Conservation (phyloP, 2,113 vertebrate species). For the Carlito syrichta region DNA sequence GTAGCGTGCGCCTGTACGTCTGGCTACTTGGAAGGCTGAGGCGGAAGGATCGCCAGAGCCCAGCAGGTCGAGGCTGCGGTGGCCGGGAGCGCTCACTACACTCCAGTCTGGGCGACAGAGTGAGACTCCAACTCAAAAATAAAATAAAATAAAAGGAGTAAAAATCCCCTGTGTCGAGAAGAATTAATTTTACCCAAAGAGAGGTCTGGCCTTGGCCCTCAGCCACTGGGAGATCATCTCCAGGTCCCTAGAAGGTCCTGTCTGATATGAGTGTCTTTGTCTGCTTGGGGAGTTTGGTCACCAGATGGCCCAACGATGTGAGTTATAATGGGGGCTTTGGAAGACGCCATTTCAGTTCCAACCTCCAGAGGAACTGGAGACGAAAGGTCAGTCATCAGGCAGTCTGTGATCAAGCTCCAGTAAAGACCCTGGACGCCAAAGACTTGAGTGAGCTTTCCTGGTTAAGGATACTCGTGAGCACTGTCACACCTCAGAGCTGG, state of each 20-base stretch:
- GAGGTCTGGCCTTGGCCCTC: neutral
- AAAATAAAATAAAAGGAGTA: too few species aligned
- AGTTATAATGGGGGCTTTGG: neutral
- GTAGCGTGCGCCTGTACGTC: too few species aligned
- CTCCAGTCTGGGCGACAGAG: too few species aligned
- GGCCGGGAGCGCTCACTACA: too few species aligned
- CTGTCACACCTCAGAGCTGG: accelerated
- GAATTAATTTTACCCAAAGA: neutral
- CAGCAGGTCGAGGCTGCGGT: too few species aligned
- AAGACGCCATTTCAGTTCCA: neutral
- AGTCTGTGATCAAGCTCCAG: neutral
- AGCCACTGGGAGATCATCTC: neutral
- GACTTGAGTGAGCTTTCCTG: neutral
- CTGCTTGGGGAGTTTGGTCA: neutral
- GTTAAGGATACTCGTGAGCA: neutral
- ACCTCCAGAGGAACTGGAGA: neutral
- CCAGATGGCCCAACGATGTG: neutral
- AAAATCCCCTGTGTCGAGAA: neutral
- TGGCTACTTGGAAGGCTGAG: too few species aligned
- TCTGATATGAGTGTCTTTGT: neutral
- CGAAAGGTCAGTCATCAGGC: neutral
- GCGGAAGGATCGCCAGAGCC: too few species aligned
- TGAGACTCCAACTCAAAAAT: too few species aligned
- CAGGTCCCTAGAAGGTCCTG: neutral
- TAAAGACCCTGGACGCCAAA: neutral